Conservation (phyloP, 2,113 vertebrate genomes). For the Microcebus murinus region DNA sequence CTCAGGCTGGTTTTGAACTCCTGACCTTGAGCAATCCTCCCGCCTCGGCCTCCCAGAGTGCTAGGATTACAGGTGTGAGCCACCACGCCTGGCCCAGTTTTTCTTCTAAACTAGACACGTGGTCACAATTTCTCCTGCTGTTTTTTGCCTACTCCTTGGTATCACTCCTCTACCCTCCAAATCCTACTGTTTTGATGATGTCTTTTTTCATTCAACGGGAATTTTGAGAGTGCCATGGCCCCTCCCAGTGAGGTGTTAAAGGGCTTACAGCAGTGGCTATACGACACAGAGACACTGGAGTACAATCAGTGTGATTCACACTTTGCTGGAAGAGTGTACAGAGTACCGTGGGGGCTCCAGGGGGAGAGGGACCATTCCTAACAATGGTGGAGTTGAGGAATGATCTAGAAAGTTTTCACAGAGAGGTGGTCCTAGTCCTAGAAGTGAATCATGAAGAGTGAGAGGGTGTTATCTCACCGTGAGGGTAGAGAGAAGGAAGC, state of each 20-base stretch:
- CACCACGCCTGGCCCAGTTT: background rate
- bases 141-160: background rate
- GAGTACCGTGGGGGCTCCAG: background rate
- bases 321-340: background rate
- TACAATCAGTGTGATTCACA: background rate
- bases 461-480: background rate
- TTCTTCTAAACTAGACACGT: background rate
- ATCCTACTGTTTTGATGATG: background rate
- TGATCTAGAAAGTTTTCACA: background rate
- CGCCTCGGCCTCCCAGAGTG: no score
- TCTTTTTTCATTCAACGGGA: background rate
- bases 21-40: no score
- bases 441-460: background rate
- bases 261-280: background rate
- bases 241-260: background rate
- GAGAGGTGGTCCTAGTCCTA: background rate
- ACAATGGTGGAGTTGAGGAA: background rate
- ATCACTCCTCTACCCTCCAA: background rate
- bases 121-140: background rate
- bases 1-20: no score
- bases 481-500: background rate
- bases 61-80: no score
- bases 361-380: background rate
- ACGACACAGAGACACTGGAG: background rate
- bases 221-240: background rate